Conservation (phyloP, 2,113 vertebrate species). For the Bubo blakistoni region DNA sequence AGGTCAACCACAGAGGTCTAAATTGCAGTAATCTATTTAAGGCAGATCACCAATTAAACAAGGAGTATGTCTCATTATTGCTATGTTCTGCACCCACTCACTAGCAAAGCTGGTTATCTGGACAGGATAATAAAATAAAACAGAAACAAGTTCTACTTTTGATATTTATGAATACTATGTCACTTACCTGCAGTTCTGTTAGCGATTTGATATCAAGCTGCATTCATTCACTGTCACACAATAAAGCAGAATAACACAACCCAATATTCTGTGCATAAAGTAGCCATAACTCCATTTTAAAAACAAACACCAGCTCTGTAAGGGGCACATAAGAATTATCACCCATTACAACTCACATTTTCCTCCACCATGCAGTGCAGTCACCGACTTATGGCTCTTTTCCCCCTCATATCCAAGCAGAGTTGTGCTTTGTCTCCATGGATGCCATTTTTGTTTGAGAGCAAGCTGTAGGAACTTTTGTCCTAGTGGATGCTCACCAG, state of each 20-base stretch:
- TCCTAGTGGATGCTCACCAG: neutral
- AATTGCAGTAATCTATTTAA: neutral
- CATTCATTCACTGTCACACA: neutral
- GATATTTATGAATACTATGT: neutral
- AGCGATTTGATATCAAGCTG: neutral
- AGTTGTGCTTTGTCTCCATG: neutral
- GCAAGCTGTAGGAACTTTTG: neutral
- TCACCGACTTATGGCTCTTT: accelerated
- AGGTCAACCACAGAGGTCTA: neutral
- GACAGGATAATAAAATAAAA: neutral
- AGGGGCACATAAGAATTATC: neutral
- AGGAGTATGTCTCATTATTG: neutral
- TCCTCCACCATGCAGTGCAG: neutral
- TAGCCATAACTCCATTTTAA: neutral
- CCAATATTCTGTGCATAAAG: neutral
- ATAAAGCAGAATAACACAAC: neutral
- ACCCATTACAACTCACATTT: neutral
- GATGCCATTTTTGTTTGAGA: neutral
- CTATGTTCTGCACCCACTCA: neutral
- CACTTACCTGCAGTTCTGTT: neutral
- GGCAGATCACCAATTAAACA: neutral
- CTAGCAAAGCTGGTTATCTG: neutral
- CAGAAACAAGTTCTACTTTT: neutral
- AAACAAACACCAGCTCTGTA: neutral
- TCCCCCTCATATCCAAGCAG: neutral